Percentiles rank a stretch among this genome's conserved stretches.
These are phyloP conservation scores for Poeciliopsis paucimaculata DNA, from an alignment of 2,797 vertebrate genomes.

Conservation along the genomic window DNA sequence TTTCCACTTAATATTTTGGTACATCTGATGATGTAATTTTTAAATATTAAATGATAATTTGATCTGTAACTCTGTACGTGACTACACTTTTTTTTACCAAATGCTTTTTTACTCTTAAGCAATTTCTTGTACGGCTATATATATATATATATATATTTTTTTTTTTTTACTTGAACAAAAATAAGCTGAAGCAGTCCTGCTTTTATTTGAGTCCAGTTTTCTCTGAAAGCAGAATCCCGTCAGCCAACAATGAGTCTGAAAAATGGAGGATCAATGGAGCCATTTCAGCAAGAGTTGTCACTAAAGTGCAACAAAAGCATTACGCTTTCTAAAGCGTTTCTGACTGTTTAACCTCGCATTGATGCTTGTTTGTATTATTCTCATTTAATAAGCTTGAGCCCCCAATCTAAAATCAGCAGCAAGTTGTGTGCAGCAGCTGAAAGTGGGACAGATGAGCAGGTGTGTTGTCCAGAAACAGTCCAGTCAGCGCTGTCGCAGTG, in stretches of 20 bases:
- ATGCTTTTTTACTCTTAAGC: no score
- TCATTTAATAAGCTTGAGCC: slow-evolving; percentile 56
- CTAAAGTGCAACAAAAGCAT: slow-evolving; percentile 46
- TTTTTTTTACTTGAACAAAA: no score
- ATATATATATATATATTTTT: no score
- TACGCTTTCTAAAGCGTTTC: slow-evolving; percentile 25
- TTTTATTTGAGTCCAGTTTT: no score
- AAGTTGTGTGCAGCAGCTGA: slow-evolving; percentile 36
- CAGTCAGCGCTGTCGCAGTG: slow-evolving; percentile 34
- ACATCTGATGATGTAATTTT: no score
- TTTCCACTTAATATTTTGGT: no score
- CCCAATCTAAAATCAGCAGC: slow-evolving; percentile 60
- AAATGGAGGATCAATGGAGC: slow-evolving; percentile 33
- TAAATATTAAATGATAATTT: no score
- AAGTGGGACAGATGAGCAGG: slow-evolving; percentile 68
- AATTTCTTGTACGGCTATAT: no score
- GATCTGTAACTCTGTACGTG: no score
- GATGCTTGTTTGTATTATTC: slow-evolving; percentile 63
- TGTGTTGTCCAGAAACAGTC: slow-evolving; percentile 31
- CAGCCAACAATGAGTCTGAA: slow-evolving; percentile 26
- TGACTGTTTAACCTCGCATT: slow-evolving; percentile 40
- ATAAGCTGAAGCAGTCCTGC: no score
- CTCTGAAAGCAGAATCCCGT: neutral
- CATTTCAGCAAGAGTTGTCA: slow-evolving; percentile 33
- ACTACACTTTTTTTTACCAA: no score